These are phyloP conservation scores for Daptonema setosum DNA, from an alignment of 2,888 invertebrate species.

Conservation along the genomic window DNA sequence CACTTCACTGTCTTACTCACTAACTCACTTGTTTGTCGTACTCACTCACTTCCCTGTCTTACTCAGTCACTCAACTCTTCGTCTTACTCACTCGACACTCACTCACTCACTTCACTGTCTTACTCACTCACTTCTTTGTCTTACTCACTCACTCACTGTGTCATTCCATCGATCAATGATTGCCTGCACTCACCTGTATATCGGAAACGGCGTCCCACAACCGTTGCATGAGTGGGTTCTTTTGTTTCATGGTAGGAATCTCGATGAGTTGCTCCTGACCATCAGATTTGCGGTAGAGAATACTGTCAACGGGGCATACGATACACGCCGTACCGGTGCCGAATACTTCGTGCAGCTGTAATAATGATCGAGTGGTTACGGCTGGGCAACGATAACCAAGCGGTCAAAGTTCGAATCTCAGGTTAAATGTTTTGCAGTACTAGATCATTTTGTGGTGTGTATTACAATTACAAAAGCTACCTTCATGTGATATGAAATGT, in stretches of 20 bases:
- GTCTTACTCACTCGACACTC: no score
- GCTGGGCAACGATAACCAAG: constrained; percentile 1
- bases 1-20: no score
- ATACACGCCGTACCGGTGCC: constrained; percentile 93
- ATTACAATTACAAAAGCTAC: no score
- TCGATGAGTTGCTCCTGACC: constrained; percentile 32
- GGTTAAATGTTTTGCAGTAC: no score
- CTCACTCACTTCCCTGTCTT: no score
- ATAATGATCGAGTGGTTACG: constrained; percentile 10
- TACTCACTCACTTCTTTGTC: background rate
- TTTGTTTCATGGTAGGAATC: constrained; percentile 39
- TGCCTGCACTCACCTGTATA: constrained; percentile 42
- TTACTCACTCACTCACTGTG: no score
- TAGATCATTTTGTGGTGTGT: no score
- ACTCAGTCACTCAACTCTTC: no score
- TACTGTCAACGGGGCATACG: constrained; percentile 67
- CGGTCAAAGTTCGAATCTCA: no score
- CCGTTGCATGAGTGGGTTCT: constrained; percentile 48
- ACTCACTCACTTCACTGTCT: no score
- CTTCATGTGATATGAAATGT: no score
- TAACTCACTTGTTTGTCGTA: no score
- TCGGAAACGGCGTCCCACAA: constrained; percentile 54
- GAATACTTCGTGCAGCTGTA: constrained; percentile 75
- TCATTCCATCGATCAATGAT: background rate
- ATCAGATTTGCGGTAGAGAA: constrained; percentile 43